Evolutionary conservation across 2,113 vertebrate species (phyloP).

Genomic region (Mus musculus): GRCm39 chr13:44521501-44522000

Average conservation of each 20-base stretch:
- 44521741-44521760: not conserved
- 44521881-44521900: not conserved
- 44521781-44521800: not conserved
- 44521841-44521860: not conserved
- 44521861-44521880: not conserved
- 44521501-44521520: not conserved
- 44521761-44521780: not conserved
- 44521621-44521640: not conserved
- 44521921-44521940: not conserved
- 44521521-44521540: not conserved
- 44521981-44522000: not conserved
- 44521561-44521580: conserved; percentile 2
- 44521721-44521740: conserved; percentile 23
- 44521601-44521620: not conserved
- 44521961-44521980: not conserved
- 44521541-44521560: not conserved
- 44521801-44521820: not conserved
- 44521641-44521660: not conserved
- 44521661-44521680: not conserved
- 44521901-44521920: not conserved
- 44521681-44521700: not conserved
- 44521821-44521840: not conserved
- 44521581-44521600: not conserved
- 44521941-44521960: not conserved
- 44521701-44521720: conserved; percentile 7